Base-by-base conservation (phyloP, 2,113 vertebrate species). In the Stigmatopora nigra region DNA sequence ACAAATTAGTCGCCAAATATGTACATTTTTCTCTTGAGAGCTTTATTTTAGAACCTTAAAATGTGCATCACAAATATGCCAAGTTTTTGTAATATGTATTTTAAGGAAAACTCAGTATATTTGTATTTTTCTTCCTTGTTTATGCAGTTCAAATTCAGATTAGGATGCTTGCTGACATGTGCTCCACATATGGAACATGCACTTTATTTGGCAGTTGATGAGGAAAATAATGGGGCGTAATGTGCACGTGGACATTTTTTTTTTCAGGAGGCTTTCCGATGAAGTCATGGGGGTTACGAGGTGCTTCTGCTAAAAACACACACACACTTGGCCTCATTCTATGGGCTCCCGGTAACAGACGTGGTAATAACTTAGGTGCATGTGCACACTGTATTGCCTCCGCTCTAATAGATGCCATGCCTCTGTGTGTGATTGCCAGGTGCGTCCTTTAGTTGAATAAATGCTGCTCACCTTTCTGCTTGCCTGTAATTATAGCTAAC, bases 251-350 rank as follows among this genome's bases (percentile, higher is more conserved):
- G 53, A 16, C 53, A 13, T 56, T 31, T 41, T 56, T 31, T 56
- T 56, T 53, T 48, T 70, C 44, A n/a, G 70, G 63, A 78, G 75
- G 75, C 52, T 67, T 57, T 64, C 19, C 17, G 51, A 60, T 86
- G 76, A 86, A 73, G 80, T 86, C 75, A 88, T 71, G 41, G 60
- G 70, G 77, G 25, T 64, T 70, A 57, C 76, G 72, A 72, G 81
- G 79, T 87, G 82, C 79, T 56, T 56, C 53, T 56, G 22, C 9
- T 56, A 13, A 56, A 56, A 31, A 56, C 14, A 22, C 53, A 56
- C 84, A 48, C 78, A 78, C 70, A 75, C 66, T 36, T 31, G 25
- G 25, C 25, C 68, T 82, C 72, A 64, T 82, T 81, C 82, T 63
- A 69, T 81, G 76, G 69, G 22, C 71, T 78, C 76, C 70, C 77